Evolutionary conservation across 2,888 invertebrate species (phyloP).

Genomic region (Heliconius erato): DNA sequence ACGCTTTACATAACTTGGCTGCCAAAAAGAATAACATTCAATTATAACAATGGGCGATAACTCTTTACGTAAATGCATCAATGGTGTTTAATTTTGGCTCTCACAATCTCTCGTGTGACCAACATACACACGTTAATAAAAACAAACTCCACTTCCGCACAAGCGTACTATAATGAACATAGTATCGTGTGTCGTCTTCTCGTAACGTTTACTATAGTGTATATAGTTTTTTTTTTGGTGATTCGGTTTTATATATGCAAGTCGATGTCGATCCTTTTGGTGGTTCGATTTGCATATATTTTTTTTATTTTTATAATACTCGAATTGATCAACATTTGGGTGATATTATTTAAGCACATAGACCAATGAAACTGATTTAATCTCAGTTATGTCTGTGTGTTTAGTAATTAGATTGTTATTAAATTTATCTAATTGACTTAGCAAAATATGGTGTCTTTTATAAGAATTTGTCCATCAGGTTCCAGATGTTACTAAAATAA

Average conservation of each 20-base stretch:
- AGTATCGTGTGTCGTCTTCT: constrained; percentile 41
- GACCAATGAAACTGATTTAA: no score
- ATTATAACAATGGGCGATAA: constrained; percentile 73
- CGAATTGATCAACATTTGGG: no score
- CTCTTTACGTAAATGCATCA: constrained; percentile 72
- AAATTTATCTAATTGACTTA: no score
- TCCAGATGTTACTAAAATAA: background rate
- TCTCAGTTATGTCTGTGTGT: no score
- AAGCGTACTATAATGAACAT: constrained; percentile 49
- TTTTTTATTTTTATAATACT: background rate
- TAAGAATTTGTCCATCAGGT: background rate
- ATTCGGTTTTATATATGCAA: background rate
- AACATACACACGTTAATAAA: constrained; percentile 45
- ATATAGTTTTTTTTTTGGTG: background rate
- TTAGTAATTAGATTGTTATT: no score
- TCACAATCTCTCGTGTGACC: constrained; percentile 66
- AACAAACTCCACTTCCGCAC: constrained; percentile 57
- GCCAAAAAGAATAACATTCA: constrained; percentile 53
- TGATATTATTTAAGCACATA: background rate
- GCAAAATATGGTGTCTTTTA: no score
- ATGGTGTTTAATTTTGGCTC: constrained; percentile 73
- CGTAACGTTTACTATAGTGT: constrained; percentile 17
- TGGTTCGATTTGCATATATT: background rate
- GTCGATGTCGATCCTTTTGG: background rate
- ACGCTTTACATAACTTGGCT: constrained; percentile 42